Percentiles rank a stretch among this genome's conserved stretches.
Evolutionary conservation across 2,797 vertebrate genomes (phyloP).

Genomic region (Phataginus tricuspis): DNA sequence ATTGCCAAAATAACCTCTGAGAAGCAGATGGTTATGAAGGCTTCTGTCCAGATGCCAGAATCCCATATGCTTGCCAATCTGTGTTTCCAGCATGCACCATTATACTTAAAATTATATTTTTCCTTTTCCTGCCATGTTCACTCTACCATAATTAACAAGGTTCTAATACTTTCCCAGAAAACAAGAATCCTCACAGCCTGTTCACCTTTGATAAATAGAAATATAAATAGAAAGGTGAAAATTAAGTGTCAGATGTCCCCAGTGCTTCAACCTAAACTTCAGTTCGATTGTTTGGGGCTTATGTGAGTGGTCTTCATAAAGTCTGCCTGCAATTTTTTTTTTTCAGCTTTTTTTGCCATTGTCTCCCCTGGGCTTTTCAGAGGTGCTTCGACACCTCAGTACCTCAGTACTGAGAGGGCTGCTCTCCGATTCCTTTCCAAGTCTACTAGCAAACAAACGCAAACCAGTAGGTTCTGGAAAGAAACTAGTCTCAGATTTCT

Average conservation of each 20-base stretch:
- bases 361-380: neutral
- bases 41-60: constrained; percentile 79
- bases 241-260: neutral
- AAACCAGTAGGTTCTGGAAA: neutral
- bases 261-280: neutral
- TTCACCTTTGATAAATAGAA: neutral
- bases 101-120: constrained; percentile 67
- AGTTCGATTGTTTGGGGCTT: neutral
- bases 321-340: neutral
- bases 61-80: constrained; percentile 78
- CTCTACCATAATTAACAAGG: constrained; percentile 64
- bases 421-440: neutral
- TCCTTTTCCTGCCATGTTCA: constrained; percentile 62
- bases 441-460: neutral
- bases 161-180: constrained; percentile 59
- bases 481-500: neutral
- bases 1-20: constrained; percentile 78
- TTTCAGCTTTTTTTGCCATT: neutral
- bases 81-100: constrained; percentile 66
- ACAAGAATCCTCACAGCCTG: constrained; percentile 15
- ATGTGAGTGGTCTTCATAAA: neutral
- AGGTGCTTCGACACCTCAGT: neutral
- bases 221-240: neutral
- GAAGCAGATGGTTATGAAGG: constrained; percentile 83
- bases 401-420: neutral